Evolutionary conservation across 1,140 invertebrate genomes (phyloP), one percentile per base, ranked within the genome.

Genomic region (Cheumatopsyche charites): DNA sequence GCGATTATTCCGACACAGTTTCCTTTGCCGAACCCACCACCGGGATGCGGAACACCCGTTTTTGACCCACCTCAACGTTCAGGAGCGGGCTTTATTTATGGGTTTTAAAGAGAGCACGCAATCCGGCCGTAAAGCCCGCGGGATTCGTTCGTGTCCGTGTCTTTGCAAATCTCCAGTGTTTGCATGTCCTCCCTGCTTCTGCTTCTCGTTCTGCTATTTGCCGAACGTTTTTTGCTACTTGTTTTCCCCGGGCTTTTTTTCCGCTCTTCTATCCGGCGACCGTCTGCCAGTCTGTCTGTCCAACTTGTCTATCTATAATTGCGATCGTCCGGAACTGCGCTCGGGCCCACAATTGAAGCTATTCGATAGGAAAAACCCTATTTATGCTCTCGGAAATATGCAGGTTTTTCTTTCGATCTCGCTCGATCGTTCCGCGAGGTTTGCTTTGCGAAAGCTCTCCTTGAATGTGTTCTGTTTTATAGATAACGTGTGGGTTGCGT

Each of bases 21-120:
- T 36, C 9, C 9, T 36, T 36, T 36, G 3, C 9, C 29, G 29
- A 3, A 3, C 3, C 29, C 58, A 23, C 58, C 58, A 5, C 58
- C 26, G 5, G 3, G 12, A 41, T 11, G 0, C 21, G n/a, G n/a
- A n/a, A n/a, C 55, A 7, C 23, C 55, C 7, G 2, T 7, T 19
- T 19, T 23, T 58, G 17, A 9, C 55, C 55, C 55, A 9, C 55
- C 21, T 13, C 29, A 36, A 13, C 21, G 21, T 13, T 17, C 55
- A 21, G 3, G 9, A 42, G 62, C 7, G 49, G 25, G 63, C 25
- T 67, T 67, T 67, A 67, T 67, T 67, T 67, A 67, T 67, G 63
- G 63, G 42, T 67, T 49, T 49, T 67, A 49, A 47, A 67, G 17
- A 67, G 42, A 67, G 45, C 63, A 67, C 63, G 63, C 63, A 67